A percentile compares a stretch with the other conserved stretches of the same genome.
These are phyloP conservation scores for Holothuria scabra DNA, from an alignment of 53 echinoderm and acorn worm genomes.

Conservation along the genomic window DNA sequence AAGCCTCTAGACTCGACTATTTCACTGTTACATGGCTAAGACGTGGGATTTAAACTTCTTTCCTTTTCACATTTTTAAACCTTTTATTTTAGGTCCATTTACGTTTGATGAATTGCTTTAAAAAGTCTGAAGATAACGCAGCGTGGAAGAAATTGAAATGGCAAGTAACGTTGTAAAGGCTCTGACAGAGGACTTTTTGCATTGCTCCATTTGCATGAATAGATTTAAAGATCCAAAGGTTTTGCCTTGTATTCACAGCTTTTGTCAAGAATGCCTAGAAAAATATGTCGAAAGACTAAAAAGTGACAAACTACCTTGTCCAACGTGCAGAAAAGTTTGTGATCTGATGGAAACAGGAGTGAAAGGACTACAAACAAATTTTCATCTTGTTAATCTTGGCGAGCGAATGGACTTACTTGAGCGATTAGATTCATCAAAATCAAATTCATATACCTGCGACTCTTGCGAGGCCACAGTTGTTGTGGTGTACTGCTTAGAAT, in stretches of 20 bases:
- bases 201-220: conserved; percentile 14
- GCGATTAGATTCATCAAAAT: background rate
- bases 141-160: too few relatives aligned
- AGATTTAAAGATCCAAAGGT: conserved; percentile 16
- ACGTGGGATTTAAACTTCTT: too few relatives aligned
- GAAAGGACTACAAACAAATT: conserved; percentile 31
- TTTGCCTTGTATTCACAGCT: conserved; percentile 33
- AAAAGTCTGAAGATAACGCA: too few relatives aligned
- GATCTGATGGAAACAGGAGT: background rate
- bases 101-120: too few relatives aligned
- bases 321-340: conserved; percentile 12
- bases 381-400: conserved; percentile 20
- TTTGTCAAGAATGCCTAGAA: conserved; percentile 11
- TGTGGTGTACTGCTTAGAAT: background rate
- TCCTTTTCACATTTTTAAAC: too few relatives aligned
- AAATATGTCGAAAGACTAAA: background rate
- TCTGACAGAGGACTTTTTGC: conserved; percentile 10
- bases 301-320: background rate
- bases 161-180: too few relatives aligned
- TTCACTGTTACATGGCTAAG: too few relatives aligned
- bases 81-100: too few relatives aligned
- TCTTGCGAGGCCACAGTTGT: background rate
- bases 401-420: conserved; percentile 3
- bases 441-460: background rate
- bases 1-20: too few relatives aligned